These are phyloP conservation scores for Diarsia rubi DNA, from an alignment of 2,888 invertebrate genomes.

Conservation along the genomic window DNA sequence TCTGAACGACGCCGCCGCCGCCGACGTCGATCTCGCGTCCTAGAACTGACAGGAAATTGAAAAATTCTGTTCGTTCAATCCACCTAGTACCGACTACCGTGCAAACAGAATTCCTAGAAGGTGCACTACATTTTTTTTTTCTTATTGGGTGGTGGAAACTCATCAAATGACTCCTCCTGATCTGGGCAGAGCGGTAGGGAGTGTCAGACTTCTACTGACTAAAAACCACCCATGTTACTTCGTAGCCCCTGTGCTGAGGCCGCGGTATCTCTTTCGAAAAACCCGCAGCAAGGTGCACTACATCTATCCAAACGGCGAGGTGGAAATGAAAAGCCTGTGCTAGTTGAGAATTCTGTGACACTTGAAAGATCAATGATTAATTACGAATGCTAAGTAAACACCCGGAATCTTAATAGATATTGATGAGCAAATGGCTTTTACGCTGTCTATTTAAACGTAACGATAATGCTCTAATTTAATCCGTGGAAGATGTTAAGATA, in stretches of 20 bases:
- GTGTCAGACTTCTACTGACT: too few relatives aligned
- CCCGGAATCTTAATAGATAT: conserved; percentile 28
- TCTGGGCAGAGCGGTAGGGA: too few relatives aligned
- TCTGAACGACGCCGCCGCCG: conserved; percentile 21
- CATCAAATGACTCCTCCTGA: too few relatives aligned
- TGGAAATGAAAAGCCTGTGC: conserved; percentile 9
- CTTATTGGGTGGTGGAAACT: too few relatives aligned
- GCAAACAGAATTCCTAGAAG: conserved; percentile 31
- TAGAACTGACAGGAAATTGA: conserved; percentile 65
- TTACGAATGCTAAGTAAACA: conserved; percentile 29
- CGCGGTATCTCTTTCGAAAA: too few relatives aligned
- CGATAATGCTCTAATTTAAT: conserved; percentile 40
- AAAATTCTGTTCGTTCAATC: conserved; percentile 65
- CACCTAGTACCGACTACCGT: conserved; percentile 37
- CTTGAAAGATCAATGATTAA: conserved; percentile 33
- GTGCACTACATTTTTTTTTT: too few relatives aligned
- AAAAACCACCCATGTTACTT: too few relatives aligned
- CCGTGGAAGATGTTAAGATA: conserved; percentile 23
- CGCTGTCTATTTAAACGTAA: conserved; percentile 5
- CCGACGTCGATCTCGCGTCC: conserved; percentile 27
- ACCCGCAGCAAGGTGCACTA: too few relatives aligned
- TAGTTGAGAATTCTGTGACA: conserved; percentile 25
- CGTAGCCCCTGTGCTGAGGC: too few relatives aligned
- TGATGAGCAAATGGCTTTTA: conserved; percentile 37
- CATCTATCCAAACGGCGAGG: background rate